Evolutionary conservation across 2,888 invertebrate genomes (phyloP).

Genomic region (Hydropsyche betteni): DNA sequence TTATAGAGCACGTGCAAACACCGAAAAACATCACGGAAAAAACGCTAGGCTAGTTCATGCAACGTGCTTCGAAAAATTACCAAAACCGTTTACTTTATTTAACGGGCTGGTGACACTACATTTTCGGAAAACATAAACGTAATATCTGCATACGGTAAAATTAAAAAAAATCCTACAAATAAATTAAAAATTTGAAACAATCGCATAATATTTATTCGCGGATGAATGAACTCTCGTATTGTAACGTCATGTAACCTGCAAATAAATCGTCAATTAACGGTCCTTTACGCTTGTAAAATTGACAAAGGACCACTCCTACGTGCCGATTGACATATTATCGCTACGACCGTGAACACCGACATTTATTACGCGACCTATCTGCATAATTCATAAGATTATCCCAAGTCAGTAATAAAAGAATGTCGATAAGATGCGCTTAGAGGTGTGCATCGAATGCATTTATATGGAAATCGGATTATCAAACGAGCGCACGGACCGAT

Average conservation of each 20-base stretch:
- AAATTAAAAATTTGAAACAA: not conserved
- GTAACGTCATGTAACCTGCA: not conserved
- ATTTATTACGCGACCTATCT: slow-evolving; percentile 13
- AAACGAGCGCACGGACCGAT: not conserved
- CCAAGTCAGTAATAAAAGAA: slow-evolving; percentile 14
- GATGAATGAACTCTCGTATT: not conserved
- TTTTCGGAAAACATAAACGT: slow-evolving; percentile 13
- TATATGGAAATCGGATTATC: slow-evolving; percentile 25
- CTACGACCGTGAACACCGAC: slow-evolving; percentile 12
- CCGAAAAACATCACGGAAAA: not conserved
- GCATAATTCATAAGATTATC: slow-evolving; percentile 27
- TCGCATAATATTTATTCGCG: not conserved
- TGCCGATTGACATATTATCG: slow-evolving; percentile 24
- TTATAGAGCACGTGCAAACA: slow-evolving; percentile 22
- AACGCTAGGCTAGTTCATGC: slow-evolving; percentile 21
- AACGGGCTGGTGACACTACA: not conserved
- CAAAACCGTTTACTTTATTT: slow-evolving; percentile 7
- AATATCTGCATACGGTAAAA: not conserved
- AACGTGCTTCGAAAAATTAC: slow-evolving; percentile 26
- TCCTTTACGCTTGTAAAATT: slow-evolving; percentile 18
- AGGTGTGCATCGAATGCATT: slow-evolving; percentile 10
- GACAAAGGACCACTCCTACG: slow-evolving; percentile 24
- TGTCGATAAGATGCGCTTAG: slow-evolving; percentile 17
- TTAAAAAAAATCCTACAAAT: not conserved
- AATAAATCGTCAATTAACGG: slow-evolving; percentile 15